Evolutionary conservation across 2,113 vertebrate species (phyloP).

Genomic region (Picathartes gymnocephalus): DNA sequence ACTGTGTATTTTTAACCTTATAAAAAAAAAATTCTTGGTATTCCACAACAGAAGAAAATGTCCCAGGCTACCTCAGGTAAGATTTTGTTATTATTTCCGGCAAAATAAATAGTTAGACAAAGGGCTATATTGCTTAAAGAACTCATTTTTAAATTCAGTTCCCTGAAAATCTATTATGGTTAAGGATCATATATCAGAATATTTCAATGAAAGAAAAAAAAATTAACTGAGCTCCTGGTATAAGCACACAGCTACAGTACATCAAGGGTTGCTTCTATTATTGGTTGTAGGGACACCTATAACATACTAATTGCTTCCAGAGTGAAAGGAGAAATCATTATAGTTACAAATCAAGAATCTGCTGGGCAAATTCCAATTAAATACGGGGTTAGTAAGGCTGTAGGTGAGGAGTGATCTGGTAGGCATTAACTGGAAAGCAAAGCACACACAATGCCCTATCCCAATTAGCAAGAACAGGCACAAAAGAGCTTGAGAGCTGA

Average conservation of each 20-base stretch:
- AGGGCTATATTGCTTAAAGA: neutral
- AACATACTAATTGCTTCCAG: neutral
- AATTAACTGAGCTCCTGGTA: neutral
- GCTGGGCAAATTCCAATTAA: neutral
- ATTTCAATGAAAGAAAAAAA: neutral
- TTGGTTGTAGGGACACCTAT: neutral
- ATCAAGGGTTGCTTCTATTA: neutral
- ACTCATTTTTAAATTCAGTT: neutral
- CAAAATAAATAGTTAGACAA: neutral
- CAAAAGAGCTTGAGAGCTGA: neutral
- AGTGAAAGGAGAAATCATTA: neutral
- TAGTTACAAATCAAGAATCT: neutral
- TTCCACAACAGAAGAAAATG: neutral
- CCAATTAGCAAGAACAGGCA: neutral
- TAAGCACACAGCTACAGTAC: neutral
- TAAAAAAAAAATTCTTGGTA: neutral
- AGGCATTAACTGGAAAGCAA: neutral
- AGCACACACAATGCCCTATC: neutral
- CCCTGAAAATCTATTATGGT: neutral
- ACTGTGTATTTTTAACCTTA: accelerated
- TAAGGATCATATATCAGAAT: neutral
- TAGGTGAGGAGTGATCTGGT: neutral
- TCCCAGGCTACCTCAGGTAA: neutral
- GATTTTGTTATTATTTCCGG: neutral
- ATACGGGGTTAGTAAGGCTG: neutral